Conservation (phyloP, 2,797 vertebrate species). For the Acipenser transmontanus region DNA sequence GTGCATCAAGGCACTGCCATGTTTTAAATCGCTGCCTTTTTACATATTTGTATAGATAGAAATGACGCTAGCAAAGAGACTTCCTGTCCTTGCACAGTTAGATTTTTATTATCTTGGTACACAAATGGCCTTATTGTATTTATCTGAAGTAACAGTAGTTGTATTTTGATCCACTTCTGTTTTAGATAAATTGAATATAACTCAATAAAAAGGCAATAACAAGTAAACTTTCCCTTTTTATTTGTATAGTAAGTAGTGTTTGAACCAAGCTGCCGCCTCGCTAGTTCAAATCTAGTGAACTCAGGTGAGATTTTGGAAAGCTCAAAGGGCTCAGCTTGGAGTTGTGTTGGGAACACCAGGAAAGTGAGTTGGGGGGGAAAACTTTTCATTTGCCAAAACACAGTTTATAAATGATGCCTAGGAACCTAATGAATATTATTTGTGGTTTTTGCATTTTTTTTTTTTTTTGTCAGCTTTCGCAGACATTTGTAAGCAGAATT, state of each 20-base stretch:
- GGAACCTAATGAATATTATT: conserved; percentile 71
- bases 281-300: conserved; percentile 56
- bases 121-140: too few relatives aligned
- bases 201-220: too few relatives aligned
- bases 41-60: too few relatives aligned
- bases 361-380: conserved; percentile 54
- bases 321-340: conserved; percentile 69
- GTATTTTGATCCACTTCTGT: too few relatives aligned
- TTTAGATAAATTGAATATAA: too few relatives aligned
- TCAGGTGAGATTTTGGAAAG: conserved; percentile 67
- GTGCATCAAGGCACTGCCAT: too few relatives aligned
- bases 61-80: too few relatives aligned
- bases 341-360: conserved; percentile 68
- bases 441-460: conserved; percentile 63
- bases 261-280: conserved; percentile 62
- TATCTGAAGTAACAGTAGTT: too few relatives aligned
- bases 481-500: conserved; percentile 48
- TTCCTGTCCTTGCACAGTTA: too few relatives aligned
- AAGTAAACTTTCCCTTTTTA: too few relatives aligned
- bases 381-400: conserved; percentile 70
- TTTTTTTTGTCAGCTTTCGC: conserved; percentile 65
- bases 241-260: conserved; percentile 26
- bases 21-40: too few relatives aligned
- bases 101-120: too few relatives aligned
- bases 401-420: conserved; percentile 64